These are phyloP conservation scores for Drosophila aff. DNA, from an alignment of 1,140 invertebrate genomes.

Conservation along the genomic window DNA sequence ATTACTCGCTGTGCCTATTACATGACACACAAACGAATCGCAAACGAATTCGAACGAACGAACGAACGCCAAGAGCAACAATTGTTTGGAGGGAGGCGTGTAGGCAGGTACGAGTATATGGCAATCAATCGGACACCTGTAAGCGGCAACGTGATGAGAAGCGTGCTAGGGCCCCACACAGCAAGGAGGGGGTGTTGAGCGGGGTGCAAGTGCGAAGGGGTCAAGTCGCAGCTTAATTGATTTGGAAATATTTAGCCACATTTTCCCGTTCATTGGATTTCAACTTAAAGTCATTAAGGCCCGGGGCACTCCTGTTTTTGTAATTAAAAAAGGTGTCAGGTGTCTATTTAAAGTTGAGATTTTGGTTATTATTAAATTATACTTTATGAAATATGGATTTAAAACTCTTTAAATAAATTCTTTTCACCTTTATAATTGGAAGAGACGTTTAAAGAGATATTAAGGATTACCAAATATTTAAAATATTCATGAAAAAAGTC, in stretches of 20 bases:
- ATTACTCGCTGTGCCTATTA: constrained; percentile 62
- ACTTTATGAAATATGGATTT: neutral
- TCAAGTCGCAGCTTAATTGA: constrained; percentile 27
- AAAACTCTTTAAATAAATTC: too few species aligned
- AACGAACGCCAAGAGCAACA: constrained; percentile 38
- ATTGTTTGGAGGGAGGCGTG: constrained; percentile 42
- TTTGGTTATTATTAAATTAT: neutral
- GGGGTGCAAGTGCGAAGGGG: constrained; percentile 2
- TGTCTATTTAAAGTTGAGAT: neutral
- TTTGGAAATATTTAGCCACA: constrained; percentile 25
- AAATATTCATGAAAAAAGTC: too few species aligned
- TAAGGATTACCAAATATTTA: too few species aligned
- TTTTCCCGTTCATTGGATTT: constrained; percentile 12
- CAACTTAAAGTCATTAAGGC: neutral
- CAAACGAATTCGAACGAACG: constrained; percentile 21
- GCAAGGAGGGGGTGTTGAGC: neutral
- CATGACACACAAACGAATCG: constrained; percentile 53
- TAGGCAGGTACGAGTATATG: neutral
- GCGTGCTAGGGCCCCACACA: constrained; percentile 29
- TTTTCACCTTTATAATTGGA: too few species aligned
- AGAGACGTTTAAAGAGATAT: too few species aligned
- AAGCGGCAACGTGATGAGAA: constrained; percentile 56
- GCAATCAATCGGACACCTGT: constrained; percentile 57
- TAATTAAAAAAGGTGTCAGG: neutral
- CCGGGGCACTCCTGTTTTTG: neutral